Percentiles rank a stretch among this genome's conserved stretches.
Evolutionary conservation across 1,140 invertebrate species (phyloP).

Genomic region (Vanessa tameamea): DNA sequence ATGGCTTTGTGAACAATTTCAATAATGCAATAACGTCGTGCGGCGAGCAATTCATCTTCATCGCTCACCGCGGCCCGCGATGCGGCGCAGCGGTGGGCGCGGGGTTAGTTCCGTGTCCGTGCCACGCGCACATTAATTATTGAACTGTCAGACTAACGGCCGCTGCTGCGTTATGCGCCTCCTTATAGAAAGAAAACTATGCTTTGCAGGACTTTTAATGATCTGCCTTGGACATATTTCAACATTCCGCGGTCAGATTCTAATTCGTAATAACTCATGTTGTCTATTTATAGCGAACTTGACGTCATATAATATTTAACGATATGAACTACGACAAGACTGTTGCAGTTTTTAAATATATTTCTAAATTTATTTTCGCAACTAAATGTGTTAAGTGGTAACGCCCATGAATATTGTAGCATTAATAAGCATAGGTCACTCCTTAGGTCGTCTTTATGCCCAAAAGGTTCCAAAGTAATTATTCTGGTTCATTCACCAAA

Average conservation of each 20-base stretch:
- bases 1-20: constrained; percentile 14
- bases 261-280: background rate
- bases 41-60: constrained; percentile 18
- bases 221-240: background rate
- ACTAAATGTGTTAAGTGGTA: too few species aligned
- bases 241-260: background rate
- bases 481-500: too few species aligned
- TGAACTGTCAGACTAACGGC: constrained; percentile 24
- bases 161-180: constrained; percentile 12
- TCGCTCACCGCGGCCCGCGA: constrained; percentile 2
- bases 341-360: too few species aligned
- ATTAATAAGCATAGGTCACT: too few species aligned
- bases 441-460: too few species aligned
- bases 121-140: constrained; percentile 48
- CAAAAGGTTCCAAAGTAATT: too few species aligned
- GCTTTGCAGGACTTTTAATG: background rate
- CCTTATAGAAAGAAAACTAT: background rate
- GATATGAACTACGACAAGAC: too few species aligned
- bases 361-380: too few species aligned
- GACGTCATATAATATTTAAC: too few species aligned
- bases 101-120: constrained; percentile 41
- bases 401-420: too few species aligned
- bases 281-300: too few species aligned
- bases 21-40: constrained; percentile 17
- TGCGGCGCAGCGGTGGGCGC: constrained; percentile 44